These are phyloP conservation scores for Leptopterna dolabrata DNA, from an alignment of 2,888 invertebrate genomes.

Conservation along the genomic window DNA sequence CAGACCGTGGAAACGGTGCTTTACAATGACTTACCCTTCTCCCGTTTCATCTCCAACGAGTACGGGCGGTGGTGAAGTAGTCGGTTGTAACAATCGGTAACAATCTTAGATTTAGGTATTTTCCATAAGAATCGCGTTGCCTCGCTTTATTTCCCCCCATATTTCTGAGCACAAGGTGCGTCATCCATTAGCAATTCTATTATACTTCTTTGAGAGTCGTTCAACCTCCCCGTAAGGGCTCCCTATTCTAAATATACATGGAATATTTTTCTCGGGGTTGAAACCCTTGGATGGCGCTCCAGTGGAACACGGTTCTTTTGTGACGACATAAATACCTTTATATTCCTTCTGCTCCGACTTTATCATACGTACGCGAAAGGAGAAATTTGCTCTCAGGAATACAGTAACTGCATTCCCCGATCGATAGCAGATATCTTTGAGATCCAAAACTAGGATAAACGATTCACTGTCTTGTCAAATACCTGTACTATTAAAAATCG, in stretches of 20 bases:
- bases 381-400: neutral
- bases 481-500: too few relatives aligned
- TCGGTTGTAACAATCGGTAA: neutral
- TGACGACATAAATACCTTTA: neutral
- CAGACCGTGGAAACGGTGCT: too few relatives aligned
- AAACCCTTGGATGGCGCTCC: neutral
- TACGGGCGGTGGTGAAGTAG: too few relatives aligned
- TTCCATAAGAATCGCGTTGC: constrained; percentile 18
- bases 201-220: constrained; percentile 10
- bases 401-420: too few relatives aligned
- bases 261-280: constrained; percentile 22
- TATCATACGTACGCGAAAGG: neutral
- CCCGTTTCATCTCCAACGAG: neutral
- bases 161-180: constrained; percentile 20
- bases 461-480: too few relatives aligned
- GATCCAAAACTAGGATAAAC: too few relatives aligned
- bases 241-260: constrained; percentile 24
- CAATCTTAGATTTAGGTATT: constrained; percentile 10
- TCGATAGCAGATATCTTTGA: too few relatives aligned
- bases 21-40: neutral
- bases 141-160: neutral
- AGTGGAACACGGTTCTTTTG: neutral
- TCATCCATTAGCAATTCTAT: constrained; percentile 38
- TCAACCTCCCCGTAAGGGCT: neutral
- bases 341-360: neutral